Evolutionary conservation across 2,113 vertebrate genomes (phyloP).

Genomic region (Limanda limanda): DNA sequence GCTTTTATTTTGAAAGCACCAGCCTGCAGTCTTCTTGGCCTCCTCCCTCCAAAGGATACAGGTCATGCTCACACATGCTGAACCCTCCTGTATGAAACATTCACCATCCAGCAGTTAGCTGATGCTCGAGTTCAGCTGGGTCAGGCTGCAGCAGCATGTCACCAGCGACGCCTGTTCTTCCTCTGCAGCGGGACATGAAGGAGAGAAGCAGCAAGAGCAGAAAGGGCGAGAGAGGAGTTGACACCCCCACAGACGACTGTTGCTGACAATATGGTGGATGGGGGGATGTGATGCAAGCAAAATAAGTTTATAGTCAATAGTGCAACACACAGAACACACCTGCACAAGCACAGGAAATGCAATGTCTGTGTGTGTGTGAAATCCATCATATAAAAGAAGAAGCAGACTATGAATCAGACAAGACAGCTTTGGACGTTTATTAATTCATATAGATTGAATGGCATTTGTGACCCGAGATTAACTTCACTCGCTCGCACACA

Average conservation of each 20-base stretch:
- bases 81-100: neutral
- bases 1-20: constrained; percentile 16
- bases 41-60: neutral
- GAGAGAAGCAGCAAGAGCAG: constrained; percentile 23
- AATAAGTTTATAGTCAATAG: constrained; percentile 72
- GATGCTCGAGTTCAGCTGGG: neutral
- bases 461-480: constrained; percentile 69
- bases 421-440: constrained; percentile 79
- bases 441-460: constrained; percentile 79
- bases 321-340: constrained; percentile 14
- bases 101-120: neutral
- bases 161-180: neutral
- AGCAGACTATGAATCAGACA: constrained; percentile 34
- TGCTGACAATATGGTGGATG: constrained; percentile 50
- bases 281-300: constrained; percentile 50
- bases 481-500: constrained; percentile 49
- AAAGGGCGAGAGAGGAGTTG: constrained; percentile 23
- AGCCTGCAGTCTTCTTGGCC: neutral
- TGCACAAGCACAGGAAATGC: constrained; percentile 19
- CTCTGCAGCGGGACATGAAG: constrained; percentile 15
- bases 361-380: neutral
- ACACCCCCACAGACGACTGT: constrained; percentile 51
- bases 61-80: neutral
- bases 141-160: constrained; percentile 6
- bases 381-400: constrained; percentile 1